Evolutionary conservation across 2,888 invertebrate genomes (phyloP), one percentile per base, ranked within the genome.

Genomic region (Halictus quadricinctus): DNA sequence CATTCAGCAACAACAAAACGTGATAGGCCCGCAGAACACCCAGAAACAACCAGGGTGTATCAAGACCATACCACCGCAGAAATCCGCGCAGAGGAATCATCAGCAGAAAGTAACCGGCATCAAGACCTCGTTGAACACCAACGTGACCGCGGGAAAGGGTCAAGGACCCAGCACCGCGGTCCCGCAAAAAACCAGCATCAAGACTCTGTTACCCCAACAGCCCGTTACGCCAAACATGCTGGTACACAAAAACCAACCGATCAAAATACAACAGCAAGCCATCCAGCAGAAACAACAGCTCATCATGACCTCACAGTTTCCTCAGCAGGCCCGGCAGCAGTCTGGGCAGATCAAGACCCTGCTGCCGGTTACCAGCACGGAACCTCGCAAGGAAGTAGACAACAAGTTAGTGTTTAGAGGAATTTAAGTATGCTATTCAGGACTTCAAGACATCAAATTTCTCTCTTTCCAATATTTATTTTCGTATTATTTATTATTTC

Each of bases 101-200:
- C 95, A 95, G 6, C 95, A 95, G 86, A 96, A 96, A 88, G 95
- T 95, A 3, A 94, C 95, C 81, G 95, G 95, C 0, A 95, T 94
- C 41, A 94, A 94, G 60, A 92, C 93, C 0, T 92, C 93, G 0
- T 85, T 93, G 60, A 92, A 92, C 64, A 93, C 94, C 4, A 93
- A 93, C 64, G 90, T 94, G 81, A 90, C 89, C 60, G 84, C 91
- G 1, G 77, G 90, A 10, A 93, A 93, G 76, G 78, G 73, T 72
- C 93, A 92, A 75, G 80, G 87, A 3, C 15, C 88, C 13, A 41
- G 85, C 0, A 83, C 89, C 8, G 60, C 86, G 3, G 76, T 88
- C 0, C 70, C 84, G 15, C 91, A 92, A 58, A 93, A 93, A 79
- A 75, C 91, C 0, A 92, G 89, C 48, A 91, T 93, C 41, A 93